Base-by-base conservation (phyloP, 2,888 invertebrate species). In the Uloborus plumipes region DNA sequence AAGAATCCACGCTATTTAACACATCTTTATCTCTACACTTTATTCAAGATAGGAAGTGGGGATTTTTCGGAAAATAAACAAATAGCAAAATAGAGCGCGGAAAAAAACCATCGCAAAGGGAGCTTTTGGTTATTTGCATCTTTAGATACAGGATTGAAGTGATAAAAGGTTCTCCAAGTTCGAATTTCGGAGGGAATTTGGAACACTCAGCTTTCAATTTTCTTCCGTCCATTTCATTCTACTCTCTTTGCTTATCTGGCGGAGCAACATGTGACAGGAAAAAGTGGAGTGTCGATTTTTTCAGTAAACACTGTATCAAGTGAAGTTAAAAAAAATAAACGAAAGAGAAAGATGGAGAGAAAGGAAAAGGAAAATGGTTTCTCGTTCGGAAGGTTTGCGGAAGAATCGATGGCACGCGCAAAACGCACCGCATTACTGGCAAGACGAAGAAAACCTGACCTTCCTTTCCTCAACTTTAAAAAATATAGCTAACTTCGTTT, bases 141-240 rank as follows among this genome's bases (percentile, higher is more conserved):
- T 72, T 65, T 53, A 71, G 51, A 66, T 39, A 65, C 62, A 77
- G 71, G 39, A 39, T 11, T 39, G 39, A 39, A 39, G 39, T 39
- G 39, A 39, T 39, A 39, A 39, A 39, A 39, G 39, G 39, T 39
- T 39, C 39, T 39, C 9, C 39, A 39, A 39, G 39, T 39, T 39
- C 39, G 53, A 62, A 77, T 53, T 79, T 51, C 72, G 62, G 31
- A 62, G 62, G 69, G 75, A 74, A 81, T 81, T 81, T 74, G 70
- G 74, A 81, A 81, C 69, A 75, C 74, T 75, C 74, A 74, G 75
- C 74, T 81, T 81, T 81, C 74, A 74, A 81, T 74, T 81, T 81
- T 81, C 74, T 65, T 70, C 70, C 75, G 47, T 64, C 74, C 58
- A 80, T 74, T 80, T 74, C 62, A 26, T 49, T 55, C 64, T 71